Evolutionary conservation across 2,888 invertebrate species (phyloP), one percentile per base, ranked within the genome.

Genomic region (Notocelia uddmanniana): DNA sequence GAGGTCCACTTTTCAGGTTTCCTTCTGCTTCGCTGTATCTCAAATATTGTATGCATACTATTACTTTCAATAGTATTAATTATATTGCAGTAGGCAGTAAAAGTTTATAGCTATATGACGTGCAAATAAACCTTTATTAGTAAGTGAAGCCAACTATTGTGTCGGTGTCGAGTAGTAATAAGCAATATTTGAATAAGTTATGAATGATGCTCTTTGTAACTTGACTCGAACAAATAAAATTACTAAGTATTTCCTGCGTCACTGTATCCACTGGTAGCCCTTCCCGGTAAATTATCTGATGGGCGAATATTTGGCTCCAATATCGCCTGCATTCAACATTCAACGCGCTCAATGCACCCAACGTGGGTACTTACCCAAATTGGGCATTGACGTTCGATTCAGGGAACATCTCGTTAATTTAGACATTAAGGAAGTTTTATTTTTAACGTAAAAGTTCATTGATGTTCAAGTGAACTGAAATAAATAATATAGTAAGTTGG

Each of bases 241-340:
- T 19, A 59, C 15, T 59, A 74, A 71, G 10, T 66, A 66, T 73
- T 79, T 69, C 73, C 63, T 26, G 62, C 62, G 21, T 55, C 68
- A 78, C 64, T 73, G 75, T 82, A 79, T 68, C 34, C 77, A 59
- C 45, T 73, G 78, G 79, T 81, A 78, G 77, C 77, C 76, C 77
- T 76, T 75, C 69, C 74, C 76, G 77, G 81, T 79, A 78, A 76
- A 75, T 81, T 84, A 85, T 85, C 83, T 78, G 84, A 88, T 79
- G 80, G 73, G 75, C 76, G 82, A 86, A 86, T 85, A 86, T 86
- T 87, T 80, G 80, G 76, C 79, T 82, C 81, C 81, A 85, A 85
- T 87, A 82, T 85, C 83, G 82, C 85, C 84, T 54, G 64, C 23
- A 64, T 64, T 54, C 64, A 37, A 37, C 64, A 86, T 86, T 84